phyloP scores from a whole-genome alignment of 2,888 invertebrate genomes.

The Dryadula phaetusa region DNA sequence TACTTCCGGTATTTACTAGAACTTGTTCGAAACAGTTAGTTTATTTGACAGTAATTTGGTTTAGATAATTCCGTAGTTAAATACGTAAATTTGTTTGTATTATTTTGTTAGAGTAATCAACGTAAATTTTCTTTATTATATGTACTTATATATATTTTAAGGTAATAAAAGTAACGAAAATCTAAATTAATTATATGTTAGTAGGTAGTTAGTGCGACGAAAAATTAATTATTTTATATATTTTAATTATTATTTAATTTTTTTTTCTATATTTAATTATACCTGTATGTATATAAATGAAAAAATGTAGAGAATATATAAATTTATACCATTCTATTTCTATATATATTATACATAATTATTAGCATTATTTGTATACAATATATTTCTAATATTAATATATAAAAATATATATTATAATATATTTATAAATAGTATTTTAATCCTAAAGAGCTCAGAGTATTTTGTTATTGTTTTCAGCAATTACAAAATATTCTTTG shows the following conservation, averaged over 20 bases:
- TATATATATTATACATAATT: not conserved
- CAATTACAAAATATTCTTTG: constrained; percentile 93
- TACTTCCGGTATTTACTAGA: not conserved
- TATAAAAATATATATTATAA: constrained; percentile 1
- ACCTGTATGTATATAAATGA: too few relatives aligned
- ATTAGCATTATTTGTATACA: not conserved
- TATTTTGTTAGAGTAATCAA: not conserved
- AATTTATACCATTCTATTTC: not conserved
- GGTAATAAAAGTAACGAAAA: not conserved
- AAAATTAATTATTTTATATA: not conserved
- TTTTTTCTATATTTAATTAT: not conserved
- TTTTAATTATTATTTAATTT: not conserved
- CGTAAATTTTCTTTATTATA: not conserved
- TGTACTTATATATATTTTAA: not conserved
- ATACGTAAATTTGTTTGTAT: not conserved
- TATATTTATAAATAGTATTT: constrained; percentile 5
- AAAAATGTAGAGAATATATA: not conserved
- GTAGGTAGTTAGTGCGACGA: not conserved
- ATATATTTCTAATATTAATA: constrained; percentile 1
- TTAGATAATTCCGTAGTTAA: not conserved
- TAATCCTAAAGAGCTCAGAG: constrained; percentile 67
- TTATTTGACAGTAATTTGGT: not conserved
- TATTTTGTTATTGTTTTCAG: constrained; percentile 87
- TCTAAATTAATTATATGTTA: not conserved
- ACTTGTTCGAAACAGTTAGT: not conserved